Evolutionary conservation across 1,140 invertebrate genomes (phyloP).

Genomic region (Drosophila suzukii): DNA sequence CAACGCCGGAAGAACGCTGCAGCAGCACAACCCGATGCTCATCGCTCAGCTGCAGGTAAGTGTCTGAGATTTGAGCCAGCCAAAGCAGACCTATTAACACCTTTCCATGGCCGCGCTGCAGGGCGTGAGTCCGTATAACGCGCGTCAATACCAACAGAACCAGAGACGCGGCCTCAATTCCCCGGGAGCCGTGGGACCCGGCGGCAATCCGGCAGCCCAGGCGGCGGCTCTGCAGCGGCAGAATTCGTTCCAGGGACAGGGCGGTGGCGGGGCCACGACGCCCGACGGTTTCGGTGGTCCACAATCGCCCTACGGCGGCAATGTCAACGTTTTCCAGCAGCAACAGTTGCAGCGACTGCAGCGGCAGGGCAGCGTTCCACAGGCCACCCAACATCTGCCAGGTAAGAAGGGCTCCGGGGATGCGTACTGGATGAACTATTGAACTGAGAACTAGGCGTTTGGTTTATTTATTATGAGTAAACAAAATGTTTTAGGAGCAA

Average conservation of each 20-base stretch:
- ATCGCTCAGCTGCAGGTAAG: conserved; percentile 90
- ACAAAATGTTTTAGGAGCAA: background rate
- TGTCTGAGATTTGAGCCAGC: conserved; percentile 10
- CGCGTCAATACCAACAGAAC: conserved; percentile 76
- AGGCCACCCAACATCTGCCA: conserved; percentile 89
- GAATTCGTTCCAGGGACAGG: conserved; percentile 76
- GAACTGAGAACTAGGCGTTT: background rate
- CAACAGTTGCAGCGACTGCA: conserved; percentile 86
- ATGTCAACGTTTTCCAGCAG: conserved; percentile 70
- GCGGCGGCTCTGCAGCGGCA: conserved; percentile 67
- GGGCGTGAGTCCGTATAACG: conserved; percentile 75
- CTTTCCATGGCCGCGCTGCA: conserved; percentile 30
- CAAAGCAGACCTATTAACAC: conserved; percentile 30
- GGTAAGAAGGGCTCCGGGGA: conserved; percentile 84
- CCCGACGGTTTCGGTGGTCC: conserved; percentile 83
- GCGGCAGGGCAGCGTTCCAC: conserved; percentile 87
- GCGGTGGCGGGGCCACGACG: conserved; percentile 77
- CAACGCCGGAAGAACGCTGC: conserved; percentile 79
- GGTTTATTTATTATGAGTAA: background rate
- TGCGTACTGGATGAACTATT: background rate
- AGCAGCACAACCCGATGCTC: conserved; percentile 92
- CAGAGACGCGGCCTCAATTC: conserved; percentile 86
- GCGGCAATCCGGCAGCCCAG: conserved; percentile 34
- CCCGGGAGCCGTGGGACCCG: conserved; percentile 83
- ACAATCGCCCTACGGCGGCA: conserved; percentile 85